phyloP scores from a whole-genome alignment of 2,888 invertebrate species.

The Lithophane leautieri region DNA sequence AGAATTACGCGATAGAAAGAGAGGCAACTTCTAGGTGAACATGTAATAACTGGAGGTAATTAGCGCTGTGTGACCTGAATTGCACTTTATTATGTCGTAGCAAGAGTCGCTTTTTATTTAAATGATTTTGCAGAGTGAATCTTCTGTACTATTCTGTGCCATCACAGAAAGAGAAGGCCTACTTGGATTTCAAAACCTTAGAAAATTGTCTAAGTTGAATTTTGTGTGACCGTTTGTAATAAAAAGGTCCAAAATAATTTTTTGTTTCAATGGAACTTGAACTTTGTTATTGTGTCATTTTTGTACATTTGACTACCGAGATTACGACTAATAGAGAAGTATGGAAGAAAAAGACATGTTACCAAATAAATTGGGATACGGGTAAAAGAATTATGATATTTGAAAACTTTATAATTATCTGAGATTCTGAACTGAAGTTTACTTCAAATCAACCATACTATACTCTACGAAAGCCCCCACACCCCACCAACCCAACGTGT shows the following conservation, averaged over 20 bases:
- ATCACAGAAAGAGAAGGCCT: not conserved
- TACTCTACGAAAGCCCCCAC: slow-evolving; percentile 15
- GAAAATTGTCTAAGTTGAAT: not conserved
- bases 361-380: too few relatives aligned
- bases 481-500: slow-evolving; percentile 10
- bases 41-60: too few relatives aligned
- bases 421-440: slow-evolving; percentile 4
- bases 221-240: not conserved
- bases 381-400: not conserved
- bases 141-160: too few relatives aligned
- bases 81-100: too few relatives aligned
- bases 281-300: not conserved
- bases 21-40: too few relatives aligned
- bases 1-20: too few relatives aligned
- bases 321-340: not conserved
- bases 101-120: too few relatives aligned
- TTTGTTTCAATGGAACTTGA: not conserved
- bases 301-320: not conserved
- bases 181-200: slow-evolving; percentile 3
- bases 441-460: not conserved
- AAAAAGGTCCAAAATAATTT: not conserved
- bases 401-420: not conserved
- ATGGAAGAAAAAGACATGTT: not conserved
- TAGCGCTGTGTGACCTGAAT: too few relatives aligned
- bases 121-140: too few relatives aligned